Percentiles rank a stretch among this genome's conserved stretches.
Evolutionary conservation across 2,888 invertebrate species (phyloP).

Genomic region (Stenchaetothrips biformis): DNA sequence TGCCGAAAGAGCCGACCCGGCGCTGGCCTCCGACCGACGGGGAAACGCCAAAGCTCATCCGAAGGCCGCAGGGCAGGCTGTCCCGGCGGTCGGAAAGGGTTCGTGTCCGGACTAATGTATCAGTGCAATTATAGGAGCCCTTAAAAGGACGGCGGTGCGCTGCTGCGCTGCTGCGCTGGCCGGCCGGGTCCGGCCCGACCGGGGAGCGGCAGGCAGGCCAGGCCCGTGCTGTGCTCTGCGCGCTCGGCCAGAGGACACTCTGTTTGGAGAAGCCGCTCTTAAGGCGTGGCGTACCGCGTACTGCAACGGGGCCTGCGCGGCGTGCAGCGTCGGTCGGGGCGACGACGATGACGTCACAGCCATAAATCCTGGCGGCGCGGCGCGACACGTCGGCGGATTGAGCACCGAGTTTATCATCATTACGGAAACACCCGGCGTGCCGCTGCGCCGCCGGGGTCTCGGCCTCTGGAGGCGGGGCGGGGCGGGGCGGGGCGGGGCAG

Average conservation of each 20-base stretch:
- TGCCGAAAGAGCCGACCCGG: too few species aligned
- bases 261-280: neutral
- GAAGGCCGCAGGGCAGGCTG: neutral
- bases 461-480: neutral
- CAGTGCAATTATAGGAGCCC: constrained; percentile 15
- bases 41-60: too few species aligned
- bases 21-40: neutral
- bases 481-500: neutral
- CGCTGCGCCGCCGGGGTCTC: too few species aligned
- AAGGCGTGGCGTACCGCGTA: neutral
- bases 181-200: neutral
- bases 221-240: neutral
- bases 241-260: neutral
- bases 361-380: neutral
- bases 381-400: neutral
- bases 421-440: too few species aligned
- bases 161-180: neutral
- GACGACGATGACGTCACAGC: neutral
- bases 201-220: neutral
- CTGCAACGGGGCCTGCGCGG: neutral
- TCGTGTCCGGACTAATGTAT: constrained; percentile 21
- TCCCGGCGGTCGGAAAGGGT: neutral
- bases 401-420: too few species aligned
- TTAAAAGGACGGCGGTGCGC: neutral
- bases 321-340: neutral